Base-by-base conservation (phyloP, 2,888 invertebrate species). In the Eilema griseolum region DNA sequence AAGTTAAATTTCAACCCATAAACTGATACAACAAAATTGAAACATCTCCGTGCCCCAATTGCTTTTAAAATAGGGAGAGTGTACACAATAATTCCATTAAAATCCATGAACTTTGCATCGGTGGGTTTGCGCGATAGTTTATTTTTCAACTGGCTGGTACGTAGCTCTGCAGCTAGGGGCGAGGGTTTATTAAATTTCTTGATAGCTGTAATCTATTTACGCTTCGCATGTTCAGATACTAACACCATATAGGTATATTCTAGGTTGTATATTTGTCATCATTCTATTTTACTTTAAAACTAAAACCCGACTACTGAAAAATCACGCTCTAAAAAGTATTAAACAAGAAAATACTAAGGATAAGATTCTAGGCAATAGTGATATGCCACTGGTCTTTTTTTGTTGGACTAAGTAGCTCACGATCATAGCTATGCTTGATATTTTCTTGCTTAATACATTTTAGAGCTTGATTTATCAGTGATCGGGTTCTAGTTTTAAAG, bases 131-230 rank as follows among this genome's bases (percentile, higher is more conserved):
- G 1, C 61, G 68, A 28, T 16, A 28, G 70, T 75, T 74, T 75
- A 76, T 76, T 82, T 82, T 80, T 77, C 31, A 24, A 14, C 57
- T 62, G 57, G 72, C 72, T 75, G 72, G 72, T 74, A 65, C 75
- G 46, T 28, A 12, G 4, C 66, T 69, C 64, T 56, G 76, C 75
- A 69, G 83, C 85, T 79, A 61, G 72, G 69, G 80, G 85, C 83
- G 69, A 71, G 12, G 74, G 75, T 78, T 88, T 87, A 88, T 88
- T 88, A 85, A 84, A 88, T 88, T 86, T 86, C 72, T 74, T 76
- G 81, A 82, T 73, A 76, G 85, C 83, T 83, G 81, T 87, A 85
- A 83, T 81, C 79, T 75, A 75, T 80, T 41, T 82, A 79, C 76
- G 61, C 74, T 59, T 26, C 66, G 64, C 64, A 69, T n/a, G 37